Conservation (phyloP, 2,113 vertebrate genomes). For the Nothocercus nigrocapillus region DNA sequence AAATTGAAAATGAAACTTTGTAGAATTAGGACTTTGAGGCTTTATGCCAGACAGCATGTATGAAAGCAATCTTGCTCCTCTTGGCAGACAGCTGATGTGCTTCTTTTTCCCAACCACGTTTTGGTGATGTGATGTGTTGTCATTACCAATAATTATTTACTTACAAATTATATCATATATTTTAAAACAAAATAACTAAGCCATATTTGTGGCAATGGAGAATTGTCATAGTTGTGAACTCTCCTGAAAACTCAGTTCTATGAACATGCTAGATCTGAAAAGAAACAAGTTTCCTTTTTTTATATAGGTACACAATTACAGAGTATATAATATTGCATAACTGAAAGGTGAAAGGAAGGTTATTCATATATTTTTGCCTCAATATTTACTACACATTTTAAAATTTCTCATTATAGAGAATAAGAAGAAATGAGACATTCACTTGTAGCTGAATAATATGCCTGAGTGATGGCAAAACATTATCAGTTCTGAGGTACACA, state of each 20-base stretch:
- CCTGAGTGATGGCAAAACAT: not conserved
- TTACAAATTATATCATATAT: not conserved
- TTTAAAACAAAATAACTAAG: not conserved
- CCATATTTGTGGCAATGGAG: not conserved
- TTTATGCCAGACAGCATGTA: not conserved
- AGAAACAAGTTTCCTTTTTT: not conserved
- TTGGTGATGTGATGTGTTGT: not conserved
- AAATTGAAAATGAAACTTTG: not conserved
- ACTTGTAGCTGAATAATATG: not conserved
- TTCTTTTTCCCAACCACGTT: not conserved
- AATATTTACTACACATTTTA: not conserved
- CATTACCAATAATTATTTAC: not conserved
- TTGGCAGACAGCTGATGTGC: not conserved
- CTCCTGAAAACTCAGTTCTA: not conserved
- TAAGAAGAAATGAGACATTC: not conserved
- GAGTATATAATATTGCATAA: not conserved
- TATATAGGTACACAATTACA: not conserved
- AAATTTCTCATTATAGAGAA: not conserved
- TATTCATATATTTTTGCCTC: not conserved
- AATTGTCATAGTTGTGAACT: not conserved
- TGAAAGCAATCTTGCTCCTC: not conserved
- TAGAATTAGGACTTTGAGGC: not conserved
- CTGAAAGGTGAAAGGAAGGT: not conserved
- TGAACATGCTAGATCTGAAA: not conserved
- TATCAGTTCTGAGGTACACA: not conserved